Evolutionary conservation across 2,888 invertebrate species (phyloP).

Genomic region (Nudaria mundana): DNA sequence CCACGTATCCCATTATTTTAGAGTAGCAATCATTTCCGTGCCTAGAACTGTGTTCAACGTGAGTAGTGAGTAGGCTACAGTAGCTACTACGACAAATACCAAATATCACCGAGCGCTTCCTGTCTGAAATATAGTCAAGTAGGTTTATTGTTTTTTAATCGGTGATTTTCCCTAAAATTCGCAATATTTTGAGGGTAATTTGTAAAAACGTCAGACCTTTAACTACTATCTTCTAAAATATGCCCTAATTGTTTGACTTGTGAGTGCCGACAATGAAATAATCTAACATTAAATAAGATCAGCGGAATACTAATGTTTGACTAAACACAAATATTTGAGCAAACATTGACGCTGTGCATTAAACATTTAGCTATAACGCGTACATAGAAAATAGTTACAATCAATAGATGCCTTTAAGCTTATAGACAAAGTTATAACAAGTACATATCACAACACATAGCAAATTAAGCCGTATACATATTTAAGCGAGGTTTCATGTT

Average conservation of each 20-base stretch:
- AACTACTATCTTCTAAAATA: slow-evolving; percentile 1
- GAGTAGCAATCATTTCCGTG: too few relatives aligned
- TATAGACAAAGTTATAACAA: slow-evolving; percentile 39
- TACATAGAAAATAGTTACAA: slow-evolving; percentile 48
- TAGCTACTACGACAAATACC: too few relatives aligned
- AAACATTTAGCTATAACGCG: slow-evolving; percentile 37
- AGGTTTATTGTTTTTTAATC: too few relatives aligned
- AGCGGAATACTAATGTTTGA: slow-evolving; percentile 38
- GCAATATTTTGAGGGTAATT: neutral
- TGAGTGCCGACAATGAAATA: slow-evolving; percentile 23
- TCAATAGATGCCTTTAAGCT: slow-evolving; percentile 64
- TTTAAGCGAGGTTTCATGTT: slow-evolving; percentile 25
- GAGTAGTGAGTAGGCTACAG: too few relatives aligned
- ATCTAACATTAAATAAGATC: slow-evolving; percentile 29
- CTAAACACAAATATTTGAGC: slow-evolving; percentile 37
- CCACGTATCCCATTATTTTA: too few relatives aligned
- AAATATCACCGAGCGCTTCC: too few relatives aligned
- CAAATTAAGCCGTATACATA: slow-evolving; percentile 66
- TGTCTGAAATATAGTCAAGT: too few relatives aligned
- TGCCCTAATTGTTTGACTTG: slow-evolving; percentile 17
- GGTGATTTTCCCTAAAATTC: too few relatives aligned
- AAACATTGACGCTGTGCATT: slow-evolving; percentile 32
- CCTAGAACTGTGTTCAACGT: too few relatives aligned
- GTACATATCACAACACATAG: slow-evolving; percentile 70
- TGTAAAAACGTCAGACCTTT: neutral